Base-by-base conservation (phyloP, 2,888 invertebrate genomes). In the Archips crataeganus region DNA sequence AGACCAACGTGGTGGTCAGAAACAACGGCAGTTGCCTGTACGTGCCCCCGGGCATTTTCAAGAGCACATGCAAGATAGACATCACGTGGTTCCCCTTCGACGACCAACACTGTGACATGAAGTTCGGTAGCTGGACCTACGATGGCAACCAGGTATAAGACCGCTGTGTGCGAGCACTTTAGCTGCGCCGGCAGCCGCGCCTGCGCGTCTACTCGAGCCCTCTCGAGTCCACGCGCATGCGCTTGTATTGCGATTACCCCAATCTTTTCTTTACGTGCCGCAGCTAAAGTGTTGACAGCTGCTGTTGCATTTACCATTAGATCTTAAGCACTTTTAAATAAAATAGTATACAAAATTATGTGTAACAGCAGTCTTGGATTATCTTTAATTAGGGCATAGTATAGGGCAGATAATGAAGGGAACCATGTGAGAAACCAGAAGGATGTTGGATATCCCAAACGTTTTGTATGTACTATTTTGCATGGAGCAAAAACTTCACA, bases 51-150 rank as follows among this genome's bases (percentile, higher is more conserved):
- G 99, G 99, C 95, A 99, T 99, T 96, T 99, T 99, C 97, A 99
- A 99, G 97, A 99, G 99, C 97, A 99, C 99, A 95, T 99, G 99
- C 97, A 98, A 98, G 96, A 99, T 99, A 96, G 99, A 99, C 97
- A 99, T 99, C 97, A 99, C 99, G 95, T 99, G 99, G 99, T 99
- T 99, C 96, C 99, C 99, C 95, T 99, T 99, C 96, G 99, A 99
- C 96, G 99, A 99, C 95, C 99, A 99, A 97, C 97, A 98, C 95
- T 99, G 99, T 96, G 97, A 98, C 95, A 98, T 99, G 98, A 99
- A 99, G 97, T 99, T 99, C 95, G 99, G 99, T 95, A 99, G 99
- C 96, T 99, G 99, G 99, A 99, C 99, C 90, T 99, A 99, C 96
- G 98, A 98, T 95, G 99, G 99, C 96, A 97, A 97, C 96, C 98